These are phyloP conservation scores for Serilophus lunatus DNA, from an alignment of 2,113 vertebrate species.

Conservation along the genomic window DNA sequence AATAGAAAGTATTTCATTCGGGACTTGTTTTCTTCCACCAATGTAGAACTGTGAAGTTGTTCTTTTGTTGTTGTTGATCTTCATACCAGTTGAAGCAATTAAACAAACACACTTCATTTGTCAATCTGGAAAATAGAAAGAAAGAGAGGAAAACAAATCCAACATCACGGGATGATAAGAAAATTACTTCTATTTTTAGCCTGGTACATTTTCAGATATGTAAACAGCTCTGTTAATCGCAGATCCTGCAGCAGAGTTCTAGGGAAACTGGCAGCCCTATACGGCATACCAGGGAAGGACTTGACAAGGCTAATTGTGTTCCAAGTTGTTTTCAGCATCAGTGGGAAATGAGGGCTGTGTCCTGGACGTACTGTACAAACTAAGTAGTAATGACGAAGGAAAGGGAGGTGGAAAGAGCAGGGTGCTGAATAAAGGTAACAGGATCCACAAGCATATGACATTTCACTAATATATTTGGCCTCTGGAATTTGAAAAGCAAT, in stretches of 20 bases:
- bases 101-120: neutral
- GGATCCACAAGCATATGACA: slow-evolving; percentile 43
- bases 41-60: neutral
- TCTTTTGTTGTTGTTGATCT: slow-evolving; percentile 6
- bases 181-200: slow-evolving; percentile 57
- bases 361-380: slow-evolving; percentile 41
- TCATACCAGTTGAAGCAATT: neutral
- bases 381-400: slow-evolving; percentile 1
- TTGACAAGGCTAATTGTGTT: slow-evolving; percentile 53
- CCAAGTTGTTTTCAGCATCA: slow-evolving; percentile 51
- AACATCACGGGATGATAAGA: slow-evolving; percentile 48
- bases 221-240: slow-evolving; percentile 59
- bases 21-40: neutral
- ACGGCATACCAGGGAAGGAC: slow-evolving; percentile 39
- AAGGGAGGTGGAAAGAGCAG: neutral
- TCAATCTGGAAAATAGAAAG: slow-evolving; percentile 25
- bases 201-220: slow-evolving; percentile 53
- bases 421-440: slow-evolving; percentile 33
- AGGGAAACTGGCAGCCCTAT: slow-evolving; percentile 50
- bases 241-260: slow-evolving; percentile 40
- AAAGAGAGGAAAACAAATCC: slow-evolving; percentile 35
- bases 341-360: slow-evolving; percentile 15
- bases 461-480: slow-evolving; percentile 19
- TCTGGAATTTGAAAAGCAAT: slow-evolving; percentile 42
- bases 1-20: neutral